A percentile compares a stretch with the other conserved stretches of the same genome.
Conservation (phyloP, 2,888 invertebrate species). For the Melanophora roralis region DNA sequence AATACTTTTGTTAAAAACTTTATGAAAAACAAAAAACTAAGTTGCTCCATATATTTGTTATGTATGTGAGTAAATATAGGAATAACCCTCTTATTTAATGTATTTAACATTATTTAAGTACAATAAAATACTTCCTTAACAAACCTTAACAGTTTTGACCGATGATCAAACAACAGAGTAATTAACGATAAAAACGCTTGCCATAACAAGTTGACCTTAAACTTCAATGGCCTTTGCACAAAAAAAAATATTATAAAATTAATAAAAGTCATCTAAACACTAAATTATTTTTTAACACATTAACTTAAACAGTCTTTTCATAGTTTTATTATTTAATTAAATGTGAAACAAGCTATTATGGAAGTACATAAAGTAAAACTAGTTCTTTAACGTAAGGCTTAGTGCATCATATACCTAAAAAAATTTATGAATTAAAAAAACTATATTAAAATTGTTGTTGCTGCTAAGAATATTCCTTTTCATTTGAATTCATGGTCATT, state of each 20-base stretch:
- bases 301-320: too few relatives aligned
- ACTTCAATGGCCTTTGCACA: constrained; percentile 8
- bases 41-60: background rate
- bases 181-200: constrained; percentile 34
- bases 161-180: background rate
- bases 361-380: background rate
- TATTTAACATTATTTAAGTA: background rate
- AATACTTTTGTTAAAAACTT: too few relatives aligned
- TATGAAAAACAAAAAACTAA: background rate
- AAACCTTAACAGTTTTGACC: background rate
- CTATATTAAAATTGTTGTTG: background rate
- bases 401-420: background rate
- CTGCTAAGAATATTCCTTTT: constrained; percentile 12
- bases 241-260: background rate
- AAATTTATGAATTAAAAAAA: background rate
- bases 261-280: background rate
- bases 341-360: constrained; percentile 7
- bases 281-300: background rate
- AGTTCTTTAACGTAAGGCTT: constrained; percentile 9
- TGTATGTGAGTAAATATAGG: background rate
- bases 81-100: background rate
- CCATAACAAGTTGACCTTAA: constrained; percentile 26
- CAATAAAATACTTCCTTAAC: too few relatives aligned
- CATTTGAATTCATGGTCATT: constrained; percentile 33
- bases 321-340: too few relatives aligned